phyloP scores from a whole-genome alignment of 2,113 vertebrate species.

The Laticauda colubrina region DNA sequence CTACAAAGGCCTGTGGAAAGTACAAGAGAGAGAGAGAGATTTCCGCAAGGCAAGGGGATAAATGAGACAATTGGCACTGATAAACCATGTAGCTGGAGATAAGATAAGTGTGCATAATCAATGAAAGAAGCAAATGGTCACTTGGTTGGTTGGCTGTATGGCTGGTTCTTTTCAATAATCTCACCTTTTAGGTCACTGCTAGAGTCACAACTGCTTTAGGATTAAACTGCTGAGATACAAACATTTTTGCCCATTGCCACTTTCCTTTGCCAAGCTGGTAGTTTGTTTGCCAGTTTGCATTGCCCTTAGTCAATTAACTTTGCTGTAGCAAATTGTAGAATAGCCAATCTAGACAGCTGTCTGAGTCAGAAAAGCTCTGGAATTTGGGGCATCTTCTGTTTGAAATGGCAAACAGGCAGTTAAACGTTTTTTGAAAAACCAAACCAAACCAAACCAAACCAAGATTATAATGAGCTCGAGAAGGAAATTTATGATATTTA shows the following conservation, averaged over 20 bases:
- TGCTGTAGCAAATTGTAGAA: not conserved
- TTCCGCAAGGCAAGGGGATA: not conserved
- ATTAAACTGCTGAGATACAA: constrained; percentile 19
- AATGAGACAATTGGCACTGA: not conserved
- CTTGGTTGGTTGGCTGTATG: not conserved
- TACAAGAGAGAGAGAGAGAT: not conserved
- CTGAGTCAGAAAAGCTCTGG: constrained; percentile 9
- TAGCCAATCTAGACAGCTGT: not conserved
- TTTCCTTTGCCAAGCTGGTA: not conserved
- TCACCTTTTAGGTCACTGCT: not conserved
- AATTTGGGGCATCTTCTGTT: not conserved
- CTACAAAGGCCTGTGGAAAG: not conserved
- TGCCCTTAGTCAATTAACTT: constrained; percentile 3
- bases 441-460: constrained; percentile 7
- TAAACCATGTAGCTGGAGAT: not conserved
- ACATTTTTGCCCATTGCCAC: not conserved
- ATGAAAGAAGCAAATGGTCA: not conserved
- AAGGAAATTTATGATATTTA: not conserved
- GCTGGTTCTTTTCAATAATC: not conserved
- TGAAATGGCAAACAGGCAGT: constrained; percentile 4
- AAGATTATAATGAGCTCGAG: not conserved
- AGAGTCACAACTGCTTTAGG: not conserved
- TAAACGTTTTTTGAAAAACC: not conserved
- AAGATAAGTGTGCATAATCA: not conserved
- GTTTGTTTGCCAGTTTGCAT: not conserved